A percentile compares a stretch with the other conserved stretches of the same genome.
These are phyloP conservation scores for Ophthalmolycus amberensis DNA, from an alignment of 2,113 vertebrate species.

Conservation along the genomic window DNA sequence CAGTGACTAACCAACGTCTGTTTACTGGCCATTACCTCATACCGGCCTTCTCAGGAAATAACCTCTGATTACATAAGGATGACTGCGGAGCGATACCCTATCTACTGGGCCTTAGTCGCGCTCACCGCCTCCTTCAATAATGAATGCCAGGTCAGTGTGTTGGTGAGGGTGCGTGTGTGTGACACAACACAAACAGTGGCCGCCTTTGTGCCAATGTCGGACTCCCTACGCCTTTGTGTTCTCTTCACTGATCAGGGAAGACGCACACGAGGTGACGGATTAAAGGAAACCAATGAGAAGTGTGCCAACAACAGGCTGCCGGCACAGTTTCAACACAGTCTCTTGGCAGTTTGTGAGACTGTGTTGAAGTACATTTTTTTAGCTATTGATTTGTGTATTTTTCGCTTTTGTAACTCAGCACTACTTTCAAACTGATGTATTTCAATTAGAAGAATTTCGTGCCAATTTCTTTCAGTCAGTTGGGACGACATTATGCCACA, in stretches of 20 bases:
- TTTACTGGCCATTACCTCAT: slow-evolving; percentile 65
- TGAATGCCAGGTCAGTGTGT: slow-evolving; percentile 65
- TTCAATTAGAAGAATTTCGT: too few relatives aligned
- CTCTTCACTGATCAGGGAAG: neutral
- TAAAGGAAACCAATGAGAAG: neutral
- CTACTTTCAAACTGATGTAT: too few relatives aligned
- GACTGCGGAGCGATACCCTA: slow-evolving; percentile 62
- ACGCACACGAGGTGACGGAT: neutral
- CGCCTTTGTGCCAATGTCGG: slow-evolving; percentile 43
- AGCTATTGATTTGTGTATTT: neutral
- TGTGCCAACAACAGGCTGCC: neutral
- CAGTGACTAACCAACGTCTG: slow-evolving; percentile 17
- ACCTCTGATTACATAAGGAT: slow-evolving; percentile 68
- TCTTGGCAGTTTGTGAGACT: too few relatives aligned
- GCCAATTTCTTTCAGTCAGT: too few relatives aligned
- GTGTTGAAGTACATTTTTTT: neutral
- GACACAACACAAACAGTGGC: slow-evolving; percentile 19
- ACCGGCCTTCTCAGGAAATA: slow-evolving; percentile 55
- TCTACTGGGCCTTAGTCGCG: slow-evolving; percentile 45
- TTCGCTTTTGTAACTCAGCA: too few relatives aligned
- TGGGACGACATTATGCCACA: too few relatives aligned
- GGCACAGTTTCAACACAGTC: neutral
- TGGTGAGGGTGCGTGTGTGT: slow-evolving; percentile 39
- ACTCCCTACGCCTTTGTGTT: slow-evolving; percentile 15
- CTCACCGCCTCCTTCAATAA: slow-evolving; percentile 70